Evolutionary conservation across 2,113 vertebrate genomes (phyloP), one percentile per base, ranked within the genome.

Genomic region (Zingel zingel): DNA sequence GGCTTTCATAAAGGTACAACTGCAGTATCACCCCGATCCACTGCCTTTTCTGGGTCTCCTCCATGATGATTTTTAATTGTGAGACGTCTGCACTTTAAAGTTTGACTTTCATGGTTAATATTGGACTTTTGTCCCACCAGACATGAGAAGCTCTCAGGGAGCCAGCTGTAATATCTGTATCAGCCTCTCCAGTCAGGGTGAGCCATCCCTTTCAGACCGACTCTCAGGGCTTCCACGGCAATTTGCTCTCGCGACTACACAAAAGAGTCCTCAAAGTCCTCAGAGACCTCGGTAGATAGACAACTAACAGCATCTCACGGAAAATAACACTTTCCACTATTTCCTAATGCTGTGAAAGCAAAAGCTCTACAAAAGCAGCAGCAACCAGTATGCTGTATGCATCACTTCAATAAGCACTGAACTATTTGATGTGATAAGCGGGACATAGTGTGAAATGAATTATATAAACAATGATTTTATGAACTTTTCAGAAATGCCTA

Each of bases 401-500:
- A 80, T 91, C 25, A 51, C 81, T 90, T 91, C 72, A 88, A 89
- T 90, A 91, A 82, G 83, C 71, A 75, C 82, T 81, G 13, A 5
- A 84, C 67, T 70, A 77, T 91, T 89, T 90, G 88, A 85, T 90
- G 74, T 79, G 86, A 88, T 88, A 82, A 84, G 78, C n/a, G 12
- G 78, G 65, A 82, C 78, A 79, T 27, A 70, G 71, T 59, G 74
- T 81, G 86, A 81, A 91, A 90, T 86, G 62, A 89, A 90, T 86
- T 85, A 85, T 82, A 88, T 84, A 85, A 86, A 89, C 74, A 82
- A 65, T 82, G 82, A 91, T 93, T 92, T 91, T 91, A 87, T 91
- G 83, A 93, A 93, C 87, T 92, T 91, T 93, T 90, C 82, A 74
- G 69, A 89, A 86, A 36, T 21, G 88, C 91, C 92, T 90, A 11